Conservation (phyloP, 2,113 vertebrate species). For the Bolborhynchus lineola region DNA sequence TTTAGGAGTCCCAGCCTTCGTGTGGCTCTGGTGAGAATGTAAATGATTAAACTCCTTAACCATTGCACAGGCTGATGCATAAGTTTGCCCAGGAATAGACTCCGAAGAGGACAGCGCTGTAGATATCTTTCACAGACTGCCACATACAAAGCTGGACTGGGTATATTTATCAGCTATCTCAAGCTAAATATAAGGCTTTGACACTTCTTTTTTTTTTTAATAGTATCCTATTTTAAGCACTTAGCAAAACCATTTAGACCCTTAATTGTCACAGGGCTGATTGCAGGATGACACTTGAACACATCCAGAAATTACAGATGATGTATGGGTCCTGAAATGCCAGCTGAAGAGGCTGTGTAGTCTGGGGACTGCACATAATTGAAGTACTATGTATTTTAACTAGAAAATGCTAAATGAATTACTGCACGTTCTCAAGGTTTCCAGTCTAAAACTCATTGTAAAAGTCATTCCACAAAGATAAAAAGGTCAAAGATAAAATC, state of each 20-base stretch:
- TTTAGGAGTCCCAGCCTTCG: background rate
- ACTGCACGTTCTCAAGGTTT: fast-evolving
- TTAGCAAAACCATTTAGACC: background rate
- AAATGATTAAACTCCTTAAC: background rate
- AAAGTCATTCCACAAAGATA: background rate
- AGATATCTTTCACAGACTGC: background rate
- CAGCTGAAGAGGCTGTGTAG: background rate
- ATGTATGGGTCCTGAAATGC: background rate
- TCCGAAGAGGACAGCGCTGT: background rate
- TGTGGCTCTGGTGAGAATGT: background rate
- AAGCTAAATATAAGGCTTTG: background rate
- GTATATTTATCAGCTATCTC: background rate
- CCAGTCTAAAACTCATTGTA: background rate
- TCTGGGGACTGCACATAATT: background rate
- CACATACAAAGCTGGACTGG: background rate
- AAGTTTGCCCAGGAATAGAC: background rate
- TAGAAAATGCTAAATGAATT: background rate
- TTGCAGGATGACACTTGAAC: background rate
- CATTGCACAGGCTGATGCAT: background rate
- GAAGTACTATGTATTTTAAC: background rate
- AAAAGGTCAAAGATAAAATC: background rate
- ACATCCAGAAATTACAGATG: background rate
- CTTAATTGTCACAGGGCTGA: background rate
- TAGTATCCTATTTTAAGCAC: background rate
- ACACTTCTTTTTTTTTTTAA: background rate